Percentiles rank a stretch among this genome's conserved stretches.
Conservation (phyloP, 1,140 invertebrate species). For the Odontomachus brunneus region DNA sequence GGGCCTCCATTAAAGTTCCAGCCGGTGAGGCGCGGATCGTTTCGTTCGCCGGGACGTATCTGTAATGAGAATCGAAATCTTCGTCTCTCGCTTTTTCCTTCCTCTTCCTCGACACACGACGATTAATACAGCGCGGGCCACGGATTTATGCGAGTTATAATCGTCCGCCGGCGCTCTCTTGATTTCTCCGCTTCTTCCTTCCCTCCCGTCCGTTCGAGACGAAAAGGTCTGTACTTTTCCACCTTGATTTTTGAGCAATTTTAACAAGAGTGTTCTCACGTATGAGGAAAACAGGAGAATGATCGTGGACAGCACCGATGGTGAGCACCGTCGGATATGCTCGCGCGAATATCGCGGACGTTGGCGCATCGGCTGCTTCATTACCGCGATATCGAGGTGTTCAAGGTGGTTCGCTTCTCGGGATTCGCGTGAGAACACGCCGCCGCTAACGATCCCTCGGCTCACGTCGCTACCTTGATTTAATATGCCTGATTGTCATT, state of each 20-base stretch:
- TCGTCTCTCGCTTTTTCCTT: constrained; percentile 33
- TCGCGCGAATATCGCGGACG: background rate
- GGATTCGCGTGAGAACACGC: constrained; percentile 71
- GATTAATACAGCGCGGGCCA: constrained; percentile 61
- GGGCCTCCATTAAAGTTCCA: constrained; percentile 69
- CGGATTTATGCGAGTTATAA: constrained; percentile 72
- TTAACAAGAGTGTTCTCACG: too few relatives aligned
- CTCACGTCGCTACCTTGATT: constrained; percentile 54
- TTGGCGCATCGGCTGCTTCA: constrained; percentile 62
- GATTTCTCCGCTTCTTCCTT: constrained; percentile 24
- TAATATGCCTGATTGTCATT: constrained; percentile 68
- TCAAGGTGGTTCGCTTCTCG: constrained; percentile 64
- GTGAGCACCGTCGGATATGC: background rate
- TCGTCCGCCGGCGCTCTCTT: constrained; percentile 29
- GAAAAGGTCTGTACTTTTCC: too few relatives aligned
- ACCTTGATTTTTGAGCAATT: too few relatives aligned
- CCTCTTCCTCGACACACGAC: background rate
- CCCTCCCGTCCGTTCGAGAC: background rate
- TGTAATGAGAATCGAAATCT: constrained; percentile 76
- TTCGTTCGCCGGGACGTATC: constrained; percentile 70
- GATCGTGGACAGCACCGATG: background rate
- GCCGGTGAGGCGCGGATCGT: constrained; percentile 46
- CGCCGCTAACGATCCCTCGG: constrained; percentile 60
- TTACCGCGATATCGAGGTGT: constrained; percentile 66
- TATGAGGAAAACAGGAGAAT: background rate